Percentiles rank a stretch among this genome's conserved stretches.
Conservation (phyloP, 2,113 vertebrate species). For the Notiomystis cincta region DNA sequence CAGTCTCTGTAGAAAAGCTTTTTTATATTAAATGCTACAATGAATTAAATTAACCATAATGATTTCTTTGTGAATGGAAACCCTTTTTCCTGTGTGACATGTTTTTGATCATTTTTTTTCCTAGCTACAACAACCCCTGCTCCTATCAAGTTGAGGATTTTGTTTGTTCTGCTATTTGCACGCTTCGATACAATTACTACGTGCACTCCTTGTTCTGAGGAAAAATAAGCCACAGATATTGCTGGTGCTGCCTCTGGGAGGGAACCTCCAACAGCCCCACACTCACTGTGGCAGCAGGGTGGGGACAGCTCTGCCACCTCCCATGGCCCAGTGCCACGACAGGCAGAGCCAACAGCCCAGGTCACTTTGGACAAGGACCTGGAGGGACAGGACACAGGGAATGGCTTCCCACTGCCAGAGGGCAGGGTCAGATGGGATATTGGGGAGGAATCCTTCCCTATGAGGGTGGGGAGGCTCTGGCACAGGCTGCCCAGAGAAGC, state of each 20-base stretch:
- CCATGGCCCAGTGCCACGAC: accelerated
- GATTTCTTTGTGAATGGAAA: constrained; percentile 84
- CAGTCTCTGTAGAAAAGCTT: constrained; percentile 82
- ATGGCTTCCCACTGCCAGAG: background rate
- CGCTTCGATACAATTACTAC: background rate
- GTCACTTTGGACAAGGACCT: background rate
- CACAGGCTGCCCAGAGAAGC: background rate
- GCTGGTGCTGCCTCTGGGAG: accelerated
- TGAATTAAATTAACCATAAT: constrained; percentile 84
- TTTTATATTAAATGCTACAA: constrained; percentile 83
- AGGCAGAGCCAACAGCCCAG: background rate
- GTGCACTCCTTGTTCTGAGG: constrained; percentile 9
- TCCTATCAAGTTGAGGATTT: constrained; percentile 48
- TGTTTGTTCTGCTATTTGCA: constrained; percentile 59
- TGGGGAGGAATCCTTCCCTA: background rate
- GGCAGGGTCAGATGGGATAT: background rate
- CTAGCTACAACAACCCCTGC: constrained; percentile 38
- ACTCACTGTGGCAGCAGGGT: background rate
- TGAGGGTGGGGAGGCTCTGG: accelerated
- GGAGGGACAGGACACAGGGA: background rate
- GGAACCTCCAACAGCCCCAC: background rate
- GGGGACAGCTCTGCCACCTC: background rate
- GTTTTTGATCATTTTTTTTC: constrained; percentile 70
- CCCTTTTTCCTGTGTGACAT: constrained; percentile 70
- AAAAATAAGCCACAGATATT: background rate